Conservation (phyloP, 2,113 vertebrate genomes). For the Gila orcuttii region DNA sequence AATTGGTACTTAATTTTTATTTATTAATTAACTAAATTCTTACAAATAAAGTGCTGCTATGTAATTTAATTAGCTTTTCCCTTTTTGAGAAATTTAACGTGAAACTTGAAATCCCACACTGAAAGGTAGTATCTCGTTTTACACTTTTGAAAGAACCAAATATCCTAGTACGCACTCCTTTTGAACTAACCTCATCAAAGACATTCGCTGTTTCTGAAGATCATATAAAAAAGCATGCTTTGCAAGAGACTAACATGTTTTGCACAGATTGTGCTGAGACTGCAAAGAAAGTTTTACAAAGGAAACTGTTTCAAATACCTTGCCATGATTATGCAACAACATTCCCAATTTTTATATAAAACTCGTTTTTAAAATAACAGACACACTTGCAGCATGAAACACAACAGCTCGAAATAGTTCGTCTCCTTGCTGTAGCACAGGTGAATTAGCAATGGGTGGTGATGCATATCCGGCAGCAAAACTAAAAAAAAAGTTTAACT, state of each 20-base stretch:
- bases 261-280: constrained; percentile 12
- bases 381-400: background rate
- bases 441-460: background rate
- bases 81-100: background rate
- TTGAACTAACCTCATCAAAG: background rate
- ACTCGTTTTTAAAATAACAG: background rate
- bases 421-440: background rate
- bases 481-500: background rate
- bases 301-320: background rate
- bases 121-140: background rate
- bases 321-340: background rate
- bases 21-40: background rate
- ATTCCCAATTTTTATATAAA: background rate
- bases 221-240: constrained; percentile 4
- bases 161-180: background rate
- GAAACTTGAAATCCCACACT: background rate
- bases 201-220: background rate
- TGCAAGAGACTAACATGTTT: background rate
- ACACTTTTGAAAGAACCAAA: background rate
- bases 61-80: background rate
- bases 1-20: background rate
- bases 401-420: background rate
- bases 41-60: constrained; percentile 22
- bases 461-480: background rate
- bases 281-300: constrained; percentile 15